Conservation (phyloP, 2,113 vertebrate species). For the Antigone vipio region DNA sequence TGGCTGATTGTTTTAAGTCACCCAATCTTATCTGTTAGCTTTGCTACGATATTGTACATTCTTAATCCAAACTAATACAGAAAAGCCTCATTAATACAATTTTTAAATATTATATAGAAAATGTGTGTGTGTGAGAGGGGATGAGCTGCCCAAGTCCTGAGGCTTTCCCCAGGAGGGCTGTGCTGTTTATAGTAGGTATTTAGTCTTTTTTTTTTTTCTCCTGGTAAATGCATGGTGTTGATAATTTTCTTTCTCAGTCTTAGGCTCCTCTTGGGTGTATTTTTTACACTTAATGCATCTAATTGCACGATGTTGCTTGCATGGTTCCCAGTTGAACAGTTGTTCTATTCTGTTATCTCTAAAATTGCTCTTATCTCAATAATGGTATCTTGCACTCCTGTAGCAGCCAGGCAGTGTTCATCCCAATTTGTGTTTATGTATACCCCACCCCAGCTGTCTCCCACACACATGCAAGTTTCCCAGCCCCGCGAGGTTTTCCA, state of each 20-base stretch:
- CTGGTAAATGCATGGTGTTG: not conserved
- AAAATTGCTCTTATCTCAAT: not conserved
- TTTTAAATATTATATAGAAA: not conserved
- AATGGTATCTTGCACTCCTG: fast-evolving
- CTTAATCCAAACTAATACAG: not conserved
- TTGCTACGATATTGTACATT: not conserved
- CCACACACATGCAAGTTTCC: not conserved
- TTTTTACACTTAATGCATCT: not conserved
- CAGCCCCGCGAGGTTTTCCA: too few species aligned
- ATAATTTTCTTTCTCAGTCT: not conserved
- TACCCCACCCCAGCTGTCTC: not conserved
- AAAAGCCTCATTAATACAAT: not conserved
- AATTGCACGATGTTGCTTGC: not conserved
- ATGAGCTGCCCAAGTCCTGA: not conserved
- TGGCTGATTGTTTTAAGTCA: not conserved
- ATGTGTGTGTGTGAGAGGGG: too few species aligned
- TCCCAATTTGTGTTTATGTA: not conserved
- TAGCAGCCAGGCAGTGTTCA: not conserved
- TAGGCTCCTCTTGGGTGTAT: not conserved
- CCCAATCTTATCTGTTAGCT: not conserved
- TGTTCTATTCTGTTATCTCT: not conserved
- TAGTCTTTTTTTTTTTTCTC: not conserved
- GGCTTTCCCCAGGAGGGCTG: not conserved
- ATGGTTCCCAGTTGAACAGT: not conserved
- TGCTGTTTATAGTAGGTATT: not conserved